These are phyloP conservation scores for Mesaphorura yosii DNA, from an alignment of 1,140 invertebrate genomes.

Conservation along the genomic window DNA sequence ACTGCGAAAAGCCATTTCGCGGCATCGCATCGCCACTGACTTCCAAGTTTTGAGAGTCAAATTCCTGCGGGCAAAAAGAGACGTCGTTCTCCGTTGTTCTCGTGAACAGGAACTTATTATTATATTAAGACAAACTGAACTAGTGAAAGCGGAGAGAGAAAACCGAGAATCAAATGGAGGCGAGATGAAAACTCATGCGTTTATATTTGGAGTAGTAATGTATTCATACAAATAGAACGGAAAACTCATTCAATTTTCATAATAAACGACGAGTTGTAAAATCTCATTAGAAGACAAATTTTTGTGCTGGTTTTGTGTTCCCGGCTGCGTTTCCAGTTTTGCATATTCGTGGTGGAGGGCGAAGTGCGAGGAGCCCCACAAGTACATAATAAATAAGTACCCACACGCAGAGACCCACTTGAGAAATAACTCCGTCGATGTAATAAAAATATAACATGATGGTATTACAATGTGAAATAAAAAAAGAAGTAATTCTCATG, in stretches of 20 bases:
- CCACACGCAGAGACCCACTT: no score
- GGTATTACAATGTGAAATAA: no score
- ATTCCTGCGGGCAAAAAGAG: slow-evolving; percentile 24
- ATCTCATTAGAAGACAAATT: slow-evolving; percentile 30
- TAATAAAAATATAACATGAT: no score
- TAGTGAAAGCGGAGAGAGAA: not conserved
- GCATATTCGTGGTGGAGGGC: no score
- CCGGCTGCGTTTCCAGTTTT: no score
- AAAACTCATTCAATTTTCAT: slow-evolving; percentile 31
- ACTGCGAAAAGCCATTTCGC: no score
- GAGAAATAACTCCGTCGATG: no score
- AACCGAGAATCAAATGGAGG: slow-evolving; percentile 12
- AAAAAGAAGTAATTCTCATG: slow-evolving; percentile 24
- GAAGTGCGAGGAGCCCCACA: no score
- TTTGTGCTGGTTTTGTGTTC: no score
- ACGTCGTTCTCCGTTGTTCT: slow-evolving; percentile 17
- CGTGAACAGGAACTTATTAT: not conserved
- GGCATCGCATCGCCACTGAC: no score
- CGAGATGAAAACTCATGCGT: slow-evolving; percentile 14
- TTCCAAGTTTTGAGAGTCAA: no score
- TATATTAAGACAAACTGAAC: not conserved
- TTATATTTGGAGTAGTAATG: slow-evolving; percentile 22
- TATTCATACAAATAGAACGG: slow-evolving; percentile 28
- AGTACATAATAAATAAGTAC: no score
- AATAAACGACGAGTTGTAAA: slow-evolving; percentile 30